phyloP scores from a whole-genome alignment of 2,888 invertebrate species.

The Thymelicus acteon region DNA sequence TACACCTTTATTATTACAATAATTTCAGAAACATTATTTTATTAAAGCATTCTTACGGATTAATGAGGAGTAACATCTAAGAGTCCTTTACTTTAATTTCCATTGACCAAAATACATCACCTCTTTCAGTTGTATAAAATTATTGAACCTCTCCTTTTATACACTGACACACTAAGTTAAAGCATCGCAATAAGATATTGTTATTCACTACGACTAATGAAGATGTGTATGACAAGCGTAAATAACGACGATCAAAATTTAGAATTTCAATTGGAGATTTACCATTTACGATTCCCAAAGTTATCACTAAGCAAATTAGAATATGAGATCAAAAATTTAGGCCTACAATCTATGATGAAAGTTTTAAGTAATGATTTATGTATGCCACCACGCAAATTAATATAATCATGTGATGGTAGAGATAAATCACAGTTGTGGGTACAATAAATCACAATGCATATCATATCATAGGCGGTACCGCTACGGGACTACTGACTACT shows the following conservation, averaged over 20 bases:
- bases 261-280: slow-evolving; percentile 79
- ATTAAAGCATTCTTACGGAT: slow-evolving; percentile 66
- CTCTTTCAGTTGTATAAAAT: slow-evolving; percentile 73
- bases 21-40: slow-evolving; percentile 58
- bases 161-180: slow-evolving; percentile 82
- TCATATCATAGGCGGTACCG: slow-evolving; percentile 74
- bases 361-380: slow-evolving; percentile 79
- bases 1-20: slow-evolving; percentile 64
- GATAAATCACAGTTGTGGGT: slow-evolving; percentile 81
- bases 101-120: slow-evolving; percentile 71
- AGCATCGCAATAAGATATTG: slow-evolving; percentile 84
- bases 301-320: slow-evolving; percentile 84
- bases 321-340: slow-evolving; percentile 85
- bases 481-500: slow-evolving; percentile 70
- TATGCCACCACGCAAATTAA: slow-evolving; percentile 75
- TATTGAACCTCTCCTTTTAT: slow-evolving; percentile 76
- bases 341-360: slow-evolving; percentile 83
- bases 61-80: slow-evolving; percentile 64
- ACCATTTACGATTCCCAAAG: slow-evolving; percentile 76
- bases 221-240: slow-evolving; percentile 71
- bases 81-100: slow-evolving; percentile 58
- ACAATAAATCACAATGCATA: slow-evolving; percentile 76
- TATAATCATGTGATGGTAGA: slow-evolving; percentile 77
- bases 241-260: slow-evolving; percentile 68
- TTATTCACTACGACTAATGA: slow-evolving; percentile 79